These are phyloP conservation scores for Diadromus collaris DNA, from an alignment of 2,888 invertebrate species.

Conservation along the genomic window DNA sequence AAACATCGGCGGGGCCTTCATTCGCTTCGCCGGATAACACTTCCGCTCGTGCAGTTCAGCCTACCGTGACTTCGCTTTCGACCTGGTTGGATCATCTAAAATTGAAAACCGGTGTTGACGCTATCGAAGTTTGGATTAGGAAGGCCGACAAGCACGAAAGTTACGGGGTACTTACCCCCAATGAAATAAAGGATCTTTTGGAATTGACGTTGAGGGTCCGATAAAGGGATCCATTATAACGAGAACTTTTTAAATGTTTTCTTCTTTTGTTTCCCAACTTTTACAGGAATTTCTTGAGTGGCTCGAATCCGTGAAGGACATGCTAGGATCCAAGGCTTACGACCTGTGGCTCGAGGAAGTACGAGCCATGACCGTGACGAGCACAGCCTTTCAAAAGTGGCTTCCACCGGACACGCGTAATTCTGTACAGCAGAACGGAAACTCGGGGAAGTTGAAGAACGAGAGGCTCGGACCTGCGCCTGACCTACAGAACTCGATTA, in stretches of 20 bases:
- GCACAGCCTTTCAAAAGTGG: conserved; percentile 67
- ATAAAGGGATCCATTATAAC: too few relatives aligned
- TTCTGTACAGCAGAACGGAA: conserved; percentile 5
- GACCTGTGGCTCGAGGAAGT: conserved; percentile 67
- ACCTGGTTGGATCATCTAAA: conserved; percentile 69
- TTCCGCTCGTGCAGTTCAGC: conserved; percentile 29
- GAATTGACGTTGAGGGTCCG: not conserved
- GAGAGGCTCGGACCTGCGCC: not conserved
- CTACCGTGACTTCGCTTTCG: conserved; percentile 56
- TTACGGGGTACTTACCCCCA: conserved; percentile 50
- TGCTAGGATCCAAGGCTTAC: conserved; percentile 66
- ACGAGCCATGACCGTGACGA: conserved; percentile 61
- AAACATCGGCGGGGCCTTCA: conserved; percentile 6
- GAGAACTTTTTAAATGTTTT: too few relatives aligned
- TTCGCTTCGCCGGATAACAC: conserved; percentile 17
- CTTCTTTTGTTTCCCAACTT: not conserved
- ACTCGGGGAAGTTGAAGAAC: not conserved
- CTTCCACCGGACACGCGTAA: conserved; percentile 53
- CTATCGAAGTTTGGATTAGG: conserved; percentile 67
- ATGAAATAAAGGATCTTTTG: not conserved
- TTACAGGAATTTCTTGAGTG: conserved; percentile 70
- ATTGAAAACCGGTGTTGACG: conserved; percentile 66
- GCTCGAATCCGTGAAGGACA: conserved; percentile 66
- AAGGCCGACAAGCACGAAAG: conserved; percentile 61
- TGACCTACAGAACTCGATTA: not conserved